phyloP scores from a whole-genome alignment of 2,888 invertebrate species.

The Phyllotreta cruciferae region DNA sequence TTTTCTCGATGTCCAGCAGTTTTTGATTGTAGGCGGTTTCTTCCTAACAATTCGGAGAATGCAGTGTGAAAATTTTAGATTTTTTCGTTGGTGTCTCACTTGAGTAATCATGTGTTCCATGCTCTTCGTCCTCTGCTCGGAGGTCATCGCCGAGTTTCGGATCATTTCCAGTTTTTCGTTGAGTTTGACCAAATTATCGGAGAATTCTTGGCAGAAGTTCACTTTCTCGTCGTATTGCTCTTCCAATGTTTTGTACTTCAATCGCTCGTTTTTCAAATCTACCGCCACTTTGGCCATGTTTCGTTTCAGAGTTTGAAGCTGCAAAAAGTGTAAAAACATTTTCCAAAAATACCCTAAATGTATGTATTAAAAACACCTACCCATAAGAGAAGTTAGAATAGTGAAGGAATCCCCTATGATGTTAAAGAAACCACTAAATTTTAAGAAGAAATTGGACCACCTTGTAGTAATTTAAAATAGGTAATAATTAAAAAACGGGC shows the following conservation, averaged over 20 bases:
- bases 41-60: conserved; percentile 49
- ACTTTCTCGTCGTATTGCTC: conserved; percentile 46
- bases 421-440: background rate
- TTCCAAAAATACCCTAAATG: background rate
- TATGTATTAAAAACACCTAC: background rate
- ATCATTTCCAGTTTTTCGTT: conserved; percentile 62
- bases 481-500: background rate
- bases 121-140: conserved; percentile 66
- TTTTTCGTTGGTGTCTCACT: conserved; percentile 57
- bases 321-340: conserved; percentile 34
- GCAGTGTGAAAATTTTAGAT: conserved; percentile 59
- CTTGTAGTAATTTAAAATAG: background rate
- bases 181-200: conserved; percentile 53
- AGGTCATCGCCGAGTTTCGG: conserved; percentile 58
- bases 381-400: background rate
- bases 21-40: conserved; percentile 51
- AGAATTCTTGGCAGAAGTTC: conserved; percentile 40
- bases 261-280: conserved; percentile 53
- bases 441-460: background rate
- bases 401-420: background rate
- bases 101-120: conserved; percentile 68
- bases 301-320: conserved; percentile 63
- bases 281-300: conserved; percentile 60
- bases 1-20: conserved; percentile 44
- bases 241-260: conserved; percentile 46